Conservation (phyloP, 92 coral and sea anemone species). For the Zoanthus sociatus region DNA sequence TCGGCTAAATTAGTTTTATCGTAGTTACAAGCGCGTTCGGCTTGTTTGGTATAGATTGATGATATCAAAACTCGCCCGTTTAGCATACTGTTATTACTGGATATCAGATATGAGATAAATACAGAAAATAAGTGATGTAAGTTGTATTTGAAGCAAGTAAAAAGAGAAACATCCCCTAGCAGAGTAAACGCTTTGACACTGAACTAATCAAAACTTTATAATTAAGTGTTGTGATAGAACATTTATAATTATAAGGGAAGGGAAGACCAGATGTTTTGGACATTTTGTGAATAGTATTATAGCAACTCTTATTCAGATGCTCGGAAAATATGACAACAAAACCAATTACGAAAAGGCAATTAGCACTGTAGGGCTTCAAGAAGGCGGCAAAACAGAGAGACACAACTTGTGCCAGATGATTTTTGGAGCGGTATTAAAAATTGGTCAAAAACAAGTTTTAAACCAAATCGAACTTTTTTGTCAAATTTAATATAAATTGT, state of each 20-base stretch:
- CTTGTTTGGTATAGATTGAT: constrained; percentile 18
- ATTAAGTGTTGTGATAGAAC: constrained; percentile 40
- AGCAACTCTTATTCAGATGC: constrained; percentile 53
- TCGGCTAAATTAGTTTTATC: constrained; percentile 1
- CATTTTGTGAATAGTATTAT: constrained; percentile 62
- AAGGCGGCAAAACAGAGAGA: constrained; percentile 36
- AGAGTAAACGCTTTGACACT: neutral
- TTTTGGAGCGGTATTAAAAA: constrained; percentile 13
- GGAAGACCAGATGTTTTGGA: constrained; percentile 66
- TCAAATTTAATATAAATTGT: constrained; percentile 2
- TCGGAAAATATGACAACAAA: constrained; percentile 54
- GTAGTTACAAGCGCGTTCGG: constrained; percentile 51
- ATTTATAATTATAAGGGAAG: constrained; percentile 25
- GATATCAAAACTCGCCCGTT: neutral
- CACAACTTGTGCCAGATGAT: neutral
- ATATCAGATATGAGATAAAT: neutral
- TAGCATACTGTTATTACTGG: neutral
- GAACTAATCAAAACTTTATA: constrained; percentile 49
- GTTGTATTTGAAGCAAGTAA: neutral
- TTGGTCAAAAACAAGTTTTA: constrained; percentile 36
- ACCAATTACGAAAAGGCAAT: constrained; percentile 68
- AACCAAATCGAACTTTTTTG: constrained; percentile 20
- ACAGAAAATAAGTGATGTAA: constrained; percentile 1
- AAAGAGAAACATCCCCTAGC: neutral
- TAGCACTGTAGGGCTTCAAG: constrained; percentile 59